Evolutionary conservation across 64 coral and sea anemone genomes (phyloP).

Genomic region (Porites lutea): DNA sequence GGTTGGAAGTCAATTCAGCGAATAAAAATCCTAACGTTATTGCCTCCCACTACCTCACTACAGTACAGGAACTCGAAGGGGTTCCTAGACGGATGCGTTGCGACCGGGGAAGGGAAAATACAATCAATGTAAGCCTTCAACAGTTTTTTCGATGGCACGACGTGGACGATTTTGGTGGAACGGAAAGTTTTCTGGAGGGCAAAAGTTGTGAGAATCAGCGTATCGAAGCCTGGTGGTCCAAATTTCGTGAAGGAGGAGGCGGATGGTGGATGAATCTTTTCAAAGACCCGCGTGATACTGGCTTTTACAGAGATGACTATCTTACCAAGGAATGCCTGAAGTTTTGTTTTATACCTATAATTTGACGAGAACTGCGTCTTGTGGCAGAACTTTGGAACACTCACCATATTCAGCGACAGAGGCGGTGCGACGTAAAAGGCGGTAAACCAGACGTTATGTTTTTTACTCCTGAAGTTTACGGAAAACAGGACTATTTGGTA

Average conservation of each 20-base stretch:
- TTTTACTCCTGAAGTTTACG: slow-evolving; percentile 33
- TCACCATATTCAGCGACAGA: slow-evolving; percentile 34
- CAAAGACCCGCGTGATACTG: slow-evolving; percentile 54
- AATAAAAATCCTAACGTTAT: slow-evolving; percentile 32
- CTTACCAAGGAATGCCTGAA: slow-evolving; percentile 33
- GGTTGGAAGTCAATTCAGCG: slow-evolving; percentile 41
- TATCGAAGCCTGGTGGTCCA: slow-evolving; percentile 60
- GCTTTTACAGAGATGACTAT: slow-evolving; percentile 6
- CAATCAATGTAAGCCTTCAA: background rate
- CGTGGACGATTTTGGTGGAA: slow-evolving; percentile 15
- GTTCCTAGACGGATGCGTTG: slow-evolving; percentile 23
- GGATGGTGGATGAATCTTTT: slow-evolving; percentile 67
- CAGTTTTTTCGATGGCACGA: slow-evolving; percentile 38
- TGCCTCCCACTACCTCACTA: background rate
- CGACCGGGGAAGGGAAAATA: slow-evolving; percentile 55
- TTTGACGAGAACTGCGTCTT: slow-evolving; percentile 18
- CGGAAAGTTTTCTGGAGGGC: slow-evolving; percentile 46
- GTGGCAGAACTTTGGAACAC: slow-evolving; percentile 55
- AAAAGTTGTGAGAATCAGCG: slow-evolving; percentile 33
- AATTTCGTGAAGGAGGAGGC: slow-evolving; percentile 37
- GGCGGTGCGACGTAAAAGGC: slow-evolving; percentile 9
- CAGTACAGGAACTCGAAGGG: background rate
- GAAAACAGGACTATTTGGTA: background rate
- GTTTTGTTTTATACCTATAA: slow-evolving; percentile 42
- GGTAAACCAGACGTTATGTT: slow-evolving; percentile 56